Conservation (phyloP, 2,797 vertebrate species). For the Zenarchopterus dispar region DNA sequence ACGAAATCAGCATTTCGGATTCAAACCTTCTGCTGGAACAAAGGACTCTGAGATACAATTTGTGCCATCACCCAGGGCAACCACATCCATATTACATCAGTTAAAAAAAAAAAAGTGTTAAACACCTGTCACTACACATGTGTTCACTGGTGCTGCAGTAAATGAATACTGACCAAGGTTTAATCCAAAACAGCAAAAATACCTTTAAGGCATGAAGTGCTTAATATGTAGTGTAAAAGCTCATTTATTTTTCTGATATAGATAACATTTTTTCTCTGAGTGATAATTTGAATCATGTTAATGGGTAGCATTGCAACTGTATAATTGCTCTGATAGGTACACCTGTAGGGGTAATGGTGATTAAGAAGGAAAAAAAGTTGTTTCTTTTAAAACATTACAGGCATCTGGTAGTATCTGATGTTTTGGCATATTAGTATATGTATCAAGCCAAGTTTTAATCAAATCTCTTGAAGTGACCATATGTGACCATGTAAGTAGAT, state of each 20-base stretch:
- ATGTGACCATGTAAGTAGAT: slow-evolving; percentile 6
- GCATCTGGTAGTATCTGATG: neutral
- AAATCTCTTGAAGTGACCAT: neutral
- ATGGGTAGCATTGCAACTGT: slow-evolving; percentile 5
- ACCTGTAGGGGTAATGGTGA: slow-evolving; percentile 25
- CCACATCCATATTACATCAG: slow-evolving; percentile 50
- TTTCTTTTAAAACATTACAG: slow-evolving; percentile 8
- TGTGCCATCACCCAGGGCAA: slow-evolving; percentile 51
- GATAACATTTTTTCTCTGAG: slow-evolving; percentile 30
- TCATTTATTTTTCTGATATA: neutral
- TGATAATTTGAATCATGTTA: slow-evolving; percentile 23
- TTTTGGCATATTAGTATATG: neutral
- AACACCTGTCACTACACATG: slow-evolving; percentile 54
- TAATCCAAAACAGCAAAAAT: slow-evolving; percentile 32
- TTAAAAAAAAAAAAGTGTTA: slow-evolving; percentile 53
- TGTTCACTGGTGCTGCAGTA: slow-evolving; percentile 26
- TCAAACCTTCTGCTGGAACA: slow-evolving; percentile 64
- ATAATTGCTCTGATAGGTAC: slow-evolving; percentile 20
- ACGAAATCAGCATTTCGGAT: slow-evolving; percentile 56
- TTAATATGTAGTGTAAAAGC: slow-evolving; percentile 12
- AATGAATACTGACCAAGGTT: slow-evolving; percentile 15
- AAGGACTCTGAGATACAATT: slow-evolving; percentile 40
- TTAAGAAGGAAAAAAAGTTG: slow-evolving; percentile 1
- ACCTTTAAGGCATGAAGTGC: neutral
- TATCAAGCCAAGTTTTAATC: neutral